Conservation (phyloP, 2,797 vertebrate species). For the Etheostoma nigrum region DNA sequence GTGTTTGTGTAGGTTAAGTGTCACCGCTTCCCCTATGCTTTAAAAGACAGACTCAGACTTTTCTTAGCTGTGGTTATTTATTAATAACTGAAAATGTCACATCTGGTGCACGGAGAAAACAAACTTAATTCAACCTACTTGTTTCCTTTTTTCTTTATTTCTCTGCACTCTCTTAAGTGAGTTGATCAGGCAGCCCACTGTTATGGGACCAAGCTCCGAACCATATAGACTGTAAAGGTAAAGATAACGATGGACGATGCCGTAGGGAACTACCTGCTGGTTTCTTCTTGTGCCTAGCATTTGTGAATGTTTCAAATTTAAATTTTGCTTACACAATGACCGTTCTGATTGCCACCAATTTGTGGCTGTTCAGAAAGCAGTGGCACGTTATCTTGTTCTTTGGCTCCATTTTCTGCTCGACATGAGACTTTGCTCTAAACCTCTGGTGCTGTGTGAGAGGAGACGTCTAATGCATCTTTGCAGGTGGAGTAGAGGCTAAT, state of each 20-base stretch:
- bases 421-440: not conserved
- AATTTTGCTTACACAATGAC: not conserved
- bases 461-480: no score
- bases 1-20: slow-evolving; percentile 25
- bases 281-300: not conserved
- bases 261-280: no score
- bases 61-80: slow-evolving; percentile 2
- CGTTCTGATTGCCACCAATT: not conserved
- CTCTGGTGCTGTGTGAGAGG: not conserved
- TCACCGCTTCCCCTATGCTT: slow-evolving; percentile 16
- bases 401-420: not conserved
- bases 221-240: not conserved
- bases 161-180: not conserved
- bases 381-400: not conserved
- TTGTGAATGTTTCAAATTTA: not conserved
- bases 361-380: not conserved
- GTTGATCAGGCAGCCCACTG: not conserved
- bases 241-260: no score
- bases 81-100: slow-evolving; percentile 5
- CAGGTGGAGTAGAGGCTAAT: not conserved
- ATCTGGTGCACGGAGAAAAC: not conserved
- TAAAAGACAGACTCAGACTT: slow-evolving; percentile 5
- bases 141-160: no score
- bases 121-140: not conserved
- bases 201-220: not conserved